Evolutionary conservation across 2,888 invertebrate genomes (phyloP), one percentile per base, ranked within the genome.

Genomic region (Pyrocoelia pectoralis): DNA sequence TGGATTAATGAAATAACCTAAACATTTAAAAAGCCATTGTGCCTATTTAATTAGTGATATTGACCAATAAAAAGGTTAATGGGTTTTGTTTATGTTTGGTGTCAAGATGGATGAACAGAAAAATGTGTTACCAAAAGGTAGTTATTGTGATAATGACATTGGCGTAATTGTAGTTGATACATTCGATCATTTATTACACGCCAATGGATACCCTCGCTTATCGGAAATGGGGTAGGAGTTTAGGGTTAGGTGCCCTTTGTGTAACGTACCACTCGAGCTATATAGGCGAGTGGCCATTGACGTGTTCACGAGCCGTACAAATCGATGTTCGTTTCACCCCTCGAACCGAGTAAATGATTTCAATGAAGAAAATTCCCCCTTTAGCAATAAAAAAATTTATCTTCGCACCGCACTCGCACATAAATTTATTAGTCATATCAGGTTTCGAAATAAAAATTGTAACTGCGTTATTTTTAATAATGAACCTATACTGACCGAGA

Each of bases 241-340:
- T 49, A 46, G 61, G 41, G 69, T 52, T 68, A 65, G 62, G 68
- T 68, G 68, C 67, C 72, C 72, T 78, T 78, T 77, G 77, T 77
- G 76, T 76, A 74, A 75, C 73, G 68, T 71, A 66, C 71, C 72
- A 70, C 73, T 75, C 75, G 76, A 76, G 76, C 58, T 61, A 56
- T 54, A 77, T 51, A 77, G 76, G 72, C 76, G 77, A 79, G 78
- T 78, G 78, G 77, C 77, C 76, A 77, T 77, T 79, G 79, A 79
- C 77, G 77, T 77, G 79, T 79, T 80, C 80, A 79, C 77, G 76
- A 78, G 73, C 77, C 78, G 78, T 79, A 78, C 78, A 79, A 80
- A 80, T 80, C 79, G 80, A 80, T 80, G 80, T 79, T 78, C 78
- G 77, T 73, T 77, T 77, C 77, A 71, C 74, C 77, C 77, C 75